Conservation (phyloP, 2,888 invertebrate species). For the Idaea dimidiata region DNA sequence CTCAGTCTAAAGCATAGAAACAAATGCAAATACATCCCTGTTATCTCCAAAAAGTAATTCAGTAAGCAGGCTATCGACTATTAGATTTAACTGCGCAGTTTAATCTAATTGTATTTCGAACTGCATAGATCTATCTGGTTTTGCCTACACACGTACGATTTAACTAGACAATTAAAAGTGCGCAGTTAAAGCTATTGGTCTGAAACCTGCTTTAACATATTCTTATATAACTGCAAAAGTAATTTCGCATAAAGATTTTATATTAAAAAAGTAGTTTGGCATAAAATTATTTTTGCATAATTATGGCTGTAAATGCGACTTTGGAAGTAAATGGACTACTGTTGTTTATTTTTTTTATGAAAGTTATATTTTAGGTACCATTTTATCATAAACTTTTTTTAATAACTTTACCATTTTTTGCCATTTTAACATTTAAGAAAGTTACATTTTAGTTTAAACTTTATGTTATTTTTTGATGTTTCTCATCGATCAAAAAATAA, state of each 20-base stretch:
- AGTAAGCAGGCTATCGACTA: too few relatives aligned
- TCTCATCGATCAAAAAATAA: not conserved
- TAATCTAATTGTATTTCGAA: too few relatives aligned
- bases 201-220: too few relatives aligned
- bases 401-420: not conserved
- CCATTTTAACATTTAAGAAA: not conserved
- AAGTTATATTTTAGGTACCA: not conserved
- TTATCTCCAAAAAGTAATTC: slow-evolving; percentile 32
- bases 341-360: not conserved
- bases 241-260: not conserved
- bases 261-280: not conserved
- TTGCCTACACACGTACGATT: too few relatives aligned
- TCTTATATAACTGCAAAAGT: not conserved
- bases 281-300: not conserved
- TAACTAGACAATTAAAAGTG: too few relatives aligned
- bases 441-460: too few relatives aligned
- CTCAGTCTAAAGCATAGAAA: slow-evolving; percentile 61
- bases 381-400: not conserved
- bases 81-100: too few relatives aligned
- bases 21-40: slow-evolving; percentile 60
- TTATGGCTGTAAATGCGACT: not conserved
- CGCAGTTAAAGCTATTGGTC: too few relatives aligned
- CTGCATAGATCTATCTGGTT: too few relatives aligned
- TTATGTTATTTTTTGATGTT: not conserved
- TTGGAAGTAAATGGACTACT: too few relatives aligned